A percentile compares a stretch with the other conserved stretches of the same genome.
Evolutionary conservation across 1,140 invertebrate species (phyloP).

Genomic region (Calephelis nemesis): DNA sequence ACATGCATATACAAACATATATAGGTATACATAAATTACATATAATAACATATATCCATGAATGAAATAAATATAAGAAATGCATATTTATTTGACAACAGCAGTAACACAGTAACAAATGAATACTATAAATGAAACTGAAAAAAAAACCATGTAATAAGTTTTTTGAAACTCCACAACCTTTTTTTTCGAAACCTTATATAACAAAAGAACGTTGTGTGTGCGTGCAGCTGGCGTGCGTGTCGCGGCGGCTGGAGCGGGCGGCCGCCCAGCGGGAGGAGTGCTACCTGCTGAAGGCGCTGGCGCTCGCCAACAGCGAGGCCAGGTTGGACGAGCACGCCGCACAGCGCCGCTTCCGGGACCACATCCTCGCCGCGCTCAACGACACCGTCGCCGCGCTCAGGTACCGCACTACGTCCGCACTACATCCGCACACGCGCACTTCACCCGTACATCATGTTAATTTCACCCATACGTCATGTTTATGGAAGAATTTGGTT

Average conservation of each 20-base stretch:
- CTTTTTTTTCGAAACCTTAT: too few species aligned
- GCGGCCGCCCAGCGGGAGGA: conserved; percentile 92
- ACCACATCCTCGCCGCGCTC: conserved; percentile 90
- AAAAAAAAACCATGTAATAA: too few species aligned
- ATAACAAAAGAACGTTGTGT: background rate
- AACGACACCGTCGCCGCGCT: conserved; percentile 91
- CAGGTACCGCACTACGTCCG: conserved; percentile 70
- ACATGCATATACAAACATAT: too few species aligned
- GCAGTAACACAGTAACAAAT: too few species aligned
- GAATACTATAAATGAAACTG: too few species aligned
- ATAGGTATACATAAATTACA: too few species aligned
- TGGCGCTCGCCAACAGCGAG: conserved; percentile 95
- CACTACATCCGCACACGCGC: background rate
- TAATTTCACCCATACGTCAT: too few species aligned
- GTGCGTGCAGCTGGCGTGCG: conserved; percentile 85
- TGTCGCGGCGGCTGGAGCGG: conserved; percentile 92
- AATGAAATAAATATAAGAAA: too few species aligned
- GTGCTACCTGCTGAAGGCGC: conserved; percentile 94
- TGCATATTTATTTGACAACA: too few species aligned
- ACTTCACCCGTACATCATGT: too few species aligned
- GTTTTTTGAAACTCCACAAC: background rate
- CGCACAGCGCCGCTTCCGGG: conserved; percentile 91
- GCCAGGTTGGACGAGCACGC: conserved; percentile 92
- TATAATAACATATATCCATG: too few species aligned
- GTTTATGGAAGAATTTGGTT: too few species aligned